A percentile compares a stretch with the other conserved stretches of the same genome.
Conservation (phyloP, 2,113 vertebrate genomes). For the Peromyscus californicus region DNA sequence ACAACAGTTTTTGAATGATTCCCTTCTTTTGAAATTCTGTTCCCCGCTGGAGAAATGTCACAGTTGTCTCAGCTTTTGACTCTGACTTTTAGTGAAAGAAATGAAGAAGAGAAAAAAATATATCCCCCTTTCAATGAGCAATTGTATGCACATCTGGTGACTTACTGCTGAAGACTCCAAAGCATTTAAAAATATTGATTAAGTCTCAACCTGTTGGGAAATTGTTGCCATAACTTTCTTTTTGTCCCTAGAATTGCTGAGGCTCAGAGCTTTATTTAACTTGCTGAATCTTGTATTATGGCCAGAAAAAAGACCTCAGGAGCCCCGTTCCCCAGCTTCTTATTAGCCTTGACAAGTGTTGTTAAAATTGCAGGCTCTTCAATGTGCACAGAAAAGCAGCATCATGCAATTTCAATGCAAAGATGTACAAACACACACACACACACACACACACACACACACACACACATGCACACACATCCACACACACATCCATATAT, state of each 20-base stretch:
- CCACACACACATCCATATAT: neutral
- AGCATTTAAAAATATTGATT: slow-evolving; percentile 80
- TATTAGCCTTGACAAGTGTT: slow-evolving; percentile 44
- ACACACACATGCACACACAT: neutral
- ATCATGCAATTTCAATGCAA: neutral
- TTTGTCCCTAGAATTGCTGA: slow-evolving; percentile 51
- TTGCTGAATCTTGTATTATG: slow-evolving; percentile 13
- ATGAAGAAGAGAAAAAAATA: slow-evolving; percentile 53
- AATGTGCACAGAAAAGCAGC: neutral
- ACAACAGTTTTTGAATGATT: neutral
- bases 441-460: neutral
- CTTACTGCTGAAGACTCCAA: slow-evolving; percentile 22
- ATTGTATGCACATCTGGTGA: neutral
- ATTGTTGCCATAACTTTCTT: slow-evolving; percentile 28
- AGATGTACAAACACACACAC: neutral
- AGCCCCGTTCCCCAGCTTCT: slow-evolving; percentile 47
- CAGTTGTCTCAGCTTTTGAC: slow-evolving; percentile 25
- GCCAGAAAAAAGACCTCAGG: slow-evolving; percentile 47
- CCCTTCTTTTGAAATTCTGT: slow-evolving; percentile 54
- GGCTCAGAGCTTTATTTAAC: slow-evolving; percentile 28
- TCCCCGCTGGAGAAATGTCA: slow-evolving; percentile 62
- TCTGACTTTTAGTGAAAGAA: slow-evolving; percentile 40
- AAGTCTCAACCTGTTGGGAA: slow-evolving; percentile 70
- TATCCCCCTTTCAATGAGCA: neutral
- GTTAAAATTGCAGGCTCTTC: slow-evolving; percentile 31